Evolutionary conservation across 2,113 vertebrate species (phyloP), one percentile per base, ranked within the genome.

Genomic region (Chaenocephalus aceratus): DNA sequence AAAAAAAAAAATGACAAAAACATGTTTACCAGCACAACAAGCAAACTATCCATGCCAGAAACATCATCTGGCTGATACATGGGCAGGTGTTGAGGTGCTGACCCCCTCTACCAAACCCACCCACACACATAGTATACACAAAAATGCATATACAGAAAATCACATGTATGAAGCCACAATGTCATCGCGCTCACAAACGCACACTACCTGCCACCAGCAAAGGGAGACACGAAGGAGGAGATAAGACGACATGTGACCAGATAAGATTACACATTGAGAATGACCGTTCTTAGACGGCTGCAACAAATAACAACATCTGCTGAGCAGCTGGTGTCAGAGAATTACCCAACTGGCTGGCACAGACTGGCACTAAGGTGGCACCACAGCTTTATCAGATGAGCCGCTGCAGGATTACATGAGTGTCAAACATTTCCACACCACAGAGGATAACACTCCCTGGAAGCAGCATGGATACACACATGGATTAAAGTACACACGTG

Each of bases 251-350:
- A 81, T 59, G 73, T 70, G 51, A 68, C 26, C 21, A 84, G 51
- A 71, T 73, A 54, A 75, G 85, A 81, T 72, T 78, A 87, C 67
- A 86, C 34, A 60, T 74, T 5, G 18, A 69, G 45, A 86, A 85
- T 91, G 84, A 89, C 87, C 90, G 87, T 84, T 93, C 87, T 70
- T 82, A 87, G 75, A 80, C 71, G 18, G 59, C 79, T 88, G 80
- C 70, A 61, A 88, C 83, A 90, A 91, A 93, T 77, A 94, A 93
- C 89, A 95, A 94, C 94, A 95, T 95, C 95, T 95, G 94, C 79
- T 93, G 87, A 89, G 91, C 94, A 94, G 94, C 94, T 95, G 94
- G 91, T 90, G 82, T 73, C 63, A 69, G 73, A 82, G 88, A 90
- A 90, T 92, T 91, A 92, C 86, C 92, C 92, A 82, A 89, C 88